These are phyloP conservation scores for Tillus elongatus DNA, from an alignment of 2,888 invertebrate species.

Conservation along the genomic window DNA sequence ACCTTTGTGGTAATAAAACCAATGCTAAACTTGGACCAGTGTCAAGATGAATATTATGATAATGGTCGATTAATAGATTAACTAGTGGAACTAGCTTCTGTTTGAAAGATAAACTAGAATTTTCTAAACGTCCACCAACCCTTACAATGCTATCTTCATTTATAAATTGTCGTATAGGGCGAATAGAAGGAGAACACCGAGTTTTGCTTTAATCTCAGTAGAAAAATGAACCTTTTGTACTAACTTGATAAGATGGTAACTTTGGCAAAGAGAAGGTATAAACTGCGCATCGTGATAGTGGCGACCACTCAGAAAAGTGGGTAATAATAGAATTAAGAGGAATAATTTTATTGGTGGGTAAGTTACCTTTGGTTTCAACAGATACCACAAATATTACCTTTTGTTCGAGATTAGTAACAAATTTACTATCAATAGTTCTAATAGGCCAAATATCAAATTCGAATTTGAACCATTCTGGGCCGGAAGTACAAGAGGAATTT, in stretches of 20 bases:
- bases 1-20: slow-evolving; percentile 1
- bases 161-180: neutral
- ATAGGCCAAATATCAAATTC: slow-evolving; percentile 3
- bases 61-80: slow-evolving; percentile 1
- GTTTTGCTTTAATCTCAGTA: too few relatives aligned
- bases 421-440: neutral
- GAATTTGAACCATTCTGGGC: slow-evolving; percentile 5
- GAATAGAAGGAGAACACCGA: too few relatives aligned
- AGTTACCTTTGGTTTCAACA: too few relatives aligned
- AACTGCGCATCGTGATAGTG: too few relatives aligned
- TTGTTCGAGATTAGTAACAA: too few relatives aligned
- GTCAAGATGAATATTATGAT: slow-evolving; percentile 3
- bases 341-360: too few relatives aligned
- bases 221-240: too few relatives aligned
- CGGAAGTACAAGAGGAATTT: slow-evolving; percentile 4
- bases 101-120: neutral
- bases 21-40: slow-evolving; percentile 6
- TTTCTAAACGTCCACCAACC: slow-evolving; percentile 6
- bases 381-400: too few relatives aligned
- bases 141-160: neutral
- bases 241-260: too few relatives aligned
- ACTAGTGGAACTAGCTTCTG: slow-evolving; percentile 5
- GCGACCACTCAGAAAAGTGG: too few relatives aligned
- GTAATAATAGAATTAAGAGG: too few relatives aligned
- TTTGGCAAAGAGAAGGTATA: too few relatives aligned